Evolutionary conservation across 1,140 invertebrate species (phyloP).

Genomic region (Condylostylus longicornis): DNA sequence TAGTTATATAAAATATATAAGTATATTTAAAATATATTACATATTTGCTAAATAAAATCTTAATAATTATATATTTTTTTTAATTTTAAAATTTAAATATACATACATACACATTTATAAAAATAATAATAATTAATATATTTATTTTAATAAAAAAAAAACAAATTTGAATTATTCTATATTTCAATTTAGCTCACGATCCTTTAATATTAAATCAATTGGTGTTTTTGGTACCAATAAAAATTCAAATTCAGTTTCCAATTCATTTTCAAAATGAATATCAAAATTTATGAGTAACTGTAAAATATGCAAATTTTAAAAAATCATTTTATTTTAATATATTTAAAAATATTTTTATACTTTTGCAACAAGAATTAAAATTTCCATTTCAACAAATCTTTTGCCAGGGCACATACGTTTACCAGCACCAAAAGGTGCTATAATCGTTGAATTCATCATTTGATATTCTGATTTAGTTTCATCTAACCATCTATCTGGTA

Average conservation of each 20-base stretch:
- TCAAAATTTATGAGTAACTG: slow-evolving; percentile 55
- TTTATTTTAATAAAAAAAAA: too few species aligned
- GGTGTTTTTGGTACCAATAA: slow-evolving; percentile 55
- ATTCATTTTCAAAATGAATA: slow-evolving; percentile 46
- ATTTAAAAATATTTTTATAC: slow-evolving; percentile 27
- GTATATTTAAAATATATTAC: too few species aligned
- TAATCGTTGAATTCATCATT: slow-evolving; percentile 40
- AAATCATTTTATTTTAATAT: neutral
- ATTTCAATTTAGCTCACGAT: too few species aligned
- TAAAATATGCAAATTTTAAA: slow-evolving; percentile 10
- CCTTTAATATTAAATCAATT: slow-evolving; percentile 47
- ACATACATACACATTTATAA: too few species aligned
- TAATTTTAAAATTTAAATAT: too few species aligned
- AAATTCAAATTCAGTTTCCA: slow-evolving; percentile 63
- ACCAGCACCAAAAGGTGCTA: slow-evolving; percentile 80
- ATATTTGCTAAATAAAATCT: too few species aligned
- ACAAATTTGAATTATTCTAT: too few species aligned
- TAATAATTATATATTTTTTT: too few species aligned
- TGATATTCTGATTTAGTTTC: slow-evolving; percentile 30
- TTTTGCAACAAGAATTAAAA: slow-evolving; percentile 59
- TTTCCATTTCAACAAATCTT: slow-evolving; percentile 60
- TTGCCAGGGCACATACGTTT: slow-evolving; percentile 67
- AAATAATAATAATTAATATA: too few species aligned
- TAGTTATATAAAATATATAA: too few species aligned
- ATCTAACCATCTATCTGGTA: slow-evolving; percentile 68